Evolutionary conservation across 2,797 vertebrate genomes (phyloP), one percentile per base, ranked within the genome.

Genomic region (Thaleichthys pacificus): DNA sequence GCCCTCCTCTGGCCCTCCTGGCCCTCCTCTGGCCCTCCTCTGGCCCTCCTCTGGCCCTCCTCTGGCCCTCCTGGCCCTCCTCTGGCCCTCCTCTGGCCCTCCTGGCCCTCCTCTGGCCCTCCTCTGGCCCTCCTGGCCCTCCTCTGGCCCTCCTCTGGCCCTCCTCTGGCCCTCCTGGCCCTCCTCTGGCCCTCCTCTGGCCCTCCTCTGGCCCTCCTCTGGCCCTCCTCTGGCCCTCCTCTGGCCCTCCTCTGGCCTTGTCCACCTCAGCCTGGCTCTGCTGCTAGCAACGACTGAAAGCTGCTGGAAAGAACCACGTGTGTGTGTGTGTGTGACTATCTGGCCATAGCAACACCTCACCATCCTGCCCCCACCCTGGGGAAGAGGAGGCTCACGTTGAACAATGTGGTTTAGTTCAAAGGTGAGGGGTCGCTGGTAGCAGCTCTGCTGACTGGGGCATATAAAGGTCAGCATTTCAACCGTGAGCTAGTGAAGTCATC

Each of bases 361-460:
- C 32, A 8, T 0, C 22, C 28, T 12, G 11, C 26, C 12, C 12
- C 22, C 60, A 12, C 19, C 19, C 42, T 42, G 22, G 24, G 58
- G 30, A 26, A 35, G 32, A 35, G 32, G 32, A 35, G 73, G 72
- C 75, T 64, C 17, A 51, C 78, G 24, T 76, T 66, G 60, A 67
- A 60, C 11, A 14, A 47, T 15, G 7, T 4, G 66, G 75, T 78
- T 82, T 73, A 82, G 70, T 70, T 72, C 54, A 35, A 65, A 61
- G 71, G 83, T 85, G 85, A 89, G 80, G 71, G 80, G 85, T 82
- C 75, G 72, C 81, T 76, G 80, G 75, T 74, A 61, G 74, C 82
- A 81, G 85, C 85, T 86, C 77, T 87, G 81, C 83, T 88, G 73
- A 86, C 88, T 76, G 86, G 84, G 83, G 71, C 85, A 74, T 42